Evolutionary conservation across 2,888 invertebrate genomes (phyloP).

Genomic region (Melikaiella ostensackeni): DNA sequence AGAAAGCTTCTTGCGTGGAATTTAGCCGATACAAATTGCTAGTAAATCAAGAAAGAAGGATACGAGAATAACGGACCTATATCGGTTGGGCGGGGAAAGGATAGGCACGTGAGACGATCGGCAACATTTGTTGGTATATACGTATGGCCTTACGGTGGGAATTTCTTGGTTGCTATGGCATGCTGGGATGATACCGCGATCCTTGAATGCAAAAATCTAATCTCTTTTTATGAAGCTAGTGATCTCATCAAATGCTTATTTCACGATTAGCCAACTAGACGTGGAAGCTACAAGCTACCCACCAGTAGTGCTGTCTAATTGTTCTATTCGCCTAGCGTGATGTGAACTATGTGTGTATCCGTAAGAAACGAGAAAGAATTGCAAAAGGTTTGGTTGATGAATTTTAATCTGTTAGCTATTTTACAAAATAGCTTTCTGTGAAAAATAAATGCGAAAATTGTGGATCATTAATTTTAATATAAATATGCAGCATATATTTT

Average conservation of each 20-base stretch:
- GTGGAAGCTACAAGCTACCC: not conserved
- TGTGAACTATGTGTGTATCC: no score
- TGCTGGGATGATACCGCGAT: not conserved
- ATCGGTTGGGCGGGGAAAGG: not conserved
- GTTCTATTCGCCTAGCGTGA: no score
- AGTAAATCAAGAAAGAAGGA: slow-evolving; percentile 21
- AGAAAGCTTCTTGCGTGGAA: slow-evolving; percentile 48
- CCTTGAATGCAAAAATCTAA: not conserved
- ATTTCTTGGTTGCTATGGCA: slow-evolving; percentile 1
- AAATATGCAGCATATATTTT: no score
- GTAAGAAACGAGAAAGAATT: no score
- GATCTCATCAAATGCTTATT: not conserved
- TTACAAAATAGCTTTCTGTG: no score
- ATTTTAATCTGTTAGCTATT: no score
- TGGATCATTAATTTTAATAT: no score
- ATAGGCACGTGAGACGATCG: slow-evolving; percentile 14
- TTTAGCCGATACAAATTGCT: slow-evolving; percentile 46
- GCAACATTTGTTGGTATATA: not conserved
- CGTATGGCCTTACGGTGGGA: slow-evolving; percentile 4
- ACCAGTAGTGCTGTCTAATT: not conserved
- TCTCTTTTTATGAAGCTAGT: not conserved
- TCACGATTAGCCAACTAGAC: not conserved
- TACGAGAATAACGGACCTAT: slow-evolving; percentile 9
- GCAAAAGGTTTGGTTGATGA: no score
- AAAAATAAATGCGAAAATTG: no score